phyloP scores from a whole-genome alignment of 2,113 vertebrate species.

The Oreotrochilus melanogaster region DNA sequence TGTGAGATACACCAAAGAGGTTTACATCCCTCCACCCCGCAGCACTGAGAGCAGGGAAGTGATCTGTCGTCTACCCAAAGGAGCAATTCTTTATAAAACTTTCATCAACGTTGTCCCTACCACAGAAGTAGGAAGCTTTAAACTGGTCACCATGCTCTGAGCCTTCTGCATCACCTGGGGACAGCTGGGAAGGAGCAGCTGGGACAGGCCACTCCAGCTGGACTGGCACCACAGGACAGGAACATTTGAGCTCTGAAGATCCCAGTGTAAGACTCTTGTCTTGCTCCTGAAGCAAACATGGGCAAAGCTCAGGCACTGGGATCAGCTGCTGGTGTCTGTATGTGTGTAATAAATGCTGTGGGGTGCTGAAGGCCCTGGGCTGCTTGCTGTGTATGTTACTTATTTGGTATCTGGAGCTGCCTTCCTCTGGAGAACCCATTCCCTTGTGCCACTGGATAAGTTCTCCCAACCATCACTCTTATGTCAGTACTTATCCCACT shows the following conservation, averaged over 20 bases:
- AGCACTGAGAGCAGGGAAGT: slow-evolving; percentile 75
- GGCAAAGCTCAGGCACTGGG: not conserved
- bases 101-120: slow-evolving; percentile 89
- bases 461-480: not conserved
- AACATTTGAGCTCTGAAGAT: not conserved
- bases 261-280: not conserved
- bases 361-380: not conserved
- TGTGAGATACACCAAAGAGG: slow-evolving; percentile 92
- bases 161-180: rapidly evolving
- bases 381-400: not conserved
- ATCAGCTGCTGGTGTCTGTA: not conserved
- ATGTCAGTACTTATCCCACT: not conserved
- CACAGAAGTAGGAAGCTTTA: slow-evolving; percentile 87
- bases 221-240: not conserved
- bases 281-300: not conserved
- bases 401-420: not conserved
- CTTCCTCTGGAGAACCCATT: not conserved
- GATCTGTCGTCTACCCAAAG: slow-evolving; percentile 85
- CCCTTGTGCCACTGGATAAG: not conserved
- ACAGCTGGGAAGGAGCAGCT: not conserved
- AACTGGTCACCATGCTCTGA: slow-evolving; percentile 89
- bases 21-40: slow-evolving; percentile 86
- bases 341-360: slow-evolving; percentile 1
- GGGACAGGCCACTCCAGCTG: not conserved
- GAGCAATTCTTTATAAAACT: slow-evolving; percentile 92